phyloP scores from a whole-genome alignment of 2,888 invertebrate species.

The Hirudinaria manillensis region DNA sequence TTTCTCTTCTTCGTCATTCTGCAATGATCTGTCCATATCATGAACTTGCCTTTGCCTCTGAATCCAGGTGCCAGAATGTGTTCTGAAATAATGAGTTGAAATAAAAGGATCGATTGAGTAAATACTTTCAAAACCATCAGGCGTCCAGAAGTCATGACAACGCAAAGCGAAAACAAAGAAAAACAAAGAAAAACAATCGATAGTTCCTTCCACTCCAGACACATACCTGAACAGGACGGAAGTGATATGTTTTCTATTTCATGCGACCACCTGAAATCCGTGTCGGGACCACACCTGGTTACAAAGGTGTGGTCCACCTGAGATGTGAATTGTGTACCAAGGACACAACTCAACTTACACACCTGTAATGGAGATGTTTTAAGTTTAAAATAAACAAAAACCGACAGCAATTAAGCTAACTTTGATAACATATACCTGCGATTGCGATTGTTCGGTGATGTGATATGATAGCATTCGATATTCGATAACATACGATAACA shows the following conservation, averaged over 20 bases:
- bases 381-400: too few relatives aligned
- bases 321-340: slow-evolving; percentile 20
- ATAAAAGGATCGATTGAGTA: not conserved
- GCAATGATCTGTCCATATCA: slow-evolving; percentile 42
- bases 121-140: not conserved
- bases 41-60: slow-evolving; percentile 42
- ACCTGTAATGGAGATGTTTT: slow-evolving; percentile 1
- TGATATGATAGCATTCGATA: too few relatives aligned
- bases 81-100: slow-evolving; percentile 38
- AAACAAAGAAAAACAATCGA: not conserved
- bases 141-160: not conserved
- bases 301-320: slow-evolving; percentile 13
- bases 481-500: too few relatives aligned
- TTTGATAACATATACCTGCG: too few relatives aligned
- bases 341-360: slow-evolving; percentile 14
- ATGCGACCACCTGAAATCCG: slow-evolving; percentile 47
- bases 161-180: not conserved
- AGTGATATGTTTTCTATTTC: slow-evolving; percentile 42
- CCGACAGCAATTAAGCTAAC: too few relatives aligned
- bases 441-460: too few relatives aligned
- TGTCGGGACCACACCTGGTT: slow-evolving; percentile 45
- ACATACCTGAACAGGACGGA: slow-evolving; percentile 49
- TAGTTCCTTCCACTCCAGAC: not conserved
- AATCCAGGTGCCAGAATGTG: slow-evolving; percentile 42
- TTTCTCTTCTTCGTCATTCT: slow-evolving; percentile 33